Evolutionary conservation across 1,140 invertebrate species (phyloP), one percentile per base, ranked within the genome.

Genomic region (Pemphigus obesinymphae): DNA sequence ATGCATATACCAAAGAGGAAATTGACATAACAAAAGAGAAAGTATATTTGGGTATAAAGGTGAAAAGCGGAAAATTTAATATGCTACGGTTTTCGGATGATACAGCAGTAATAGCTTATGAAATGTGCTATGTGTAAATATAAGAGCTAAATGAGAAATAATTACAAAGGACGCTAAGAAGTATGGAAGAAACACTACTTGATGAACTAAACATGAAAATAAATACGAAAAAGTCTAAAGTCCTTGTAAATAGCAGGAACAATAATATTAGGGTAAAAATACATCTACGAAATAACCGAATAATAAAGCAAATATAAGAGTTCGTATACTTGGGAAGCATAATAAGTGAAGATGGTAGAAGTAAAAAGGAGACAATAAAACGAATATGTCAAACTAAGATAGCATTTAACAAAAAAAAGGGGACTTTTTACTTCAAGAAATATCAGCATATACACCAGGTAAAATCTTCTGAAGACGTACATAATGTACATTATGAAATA

Each of bases 121-220:
- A n/a, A n/a, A n/a, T n/a, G n/a, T n/a, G n/a, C n/a, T n/a, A n/a
- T n/a, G n/a, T n/a, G n/a, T n/a, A n/a, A n/a, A n/a, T n/a, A n/a
- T n/a, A n/a, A n/a, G n/a, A n/a, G n/a, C n/a, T n/a, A 58, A 61
- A 82, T 66, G 78, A 58, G 66, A 23, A 31, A 66, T 10, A 82
- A 66, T 37, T 82, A 20, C 78, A 82, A 82, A 82, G n/a, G 17
- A 58, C 17, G 34, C 58, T 82, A 40, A 45, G 40, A n/a, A 34
- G 61, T 20, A 61, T 43, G 78, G 58, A 63, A 63, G 43, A 29
- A 63, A 31, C 40, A 40, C 23, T 82, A 40, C 53, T 61, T 31
- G 66, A 82, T 63, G 55, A 61, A n/a, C 40, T 82, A 20, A 82
- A 31, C 55, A 82, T 82, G 20, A 82, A 61, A 61, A 82, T n/a